phyloP scores from a whole-genome alignment of 1,140 invertebrate species.

The Neotoxoptera formosana region DNA sequence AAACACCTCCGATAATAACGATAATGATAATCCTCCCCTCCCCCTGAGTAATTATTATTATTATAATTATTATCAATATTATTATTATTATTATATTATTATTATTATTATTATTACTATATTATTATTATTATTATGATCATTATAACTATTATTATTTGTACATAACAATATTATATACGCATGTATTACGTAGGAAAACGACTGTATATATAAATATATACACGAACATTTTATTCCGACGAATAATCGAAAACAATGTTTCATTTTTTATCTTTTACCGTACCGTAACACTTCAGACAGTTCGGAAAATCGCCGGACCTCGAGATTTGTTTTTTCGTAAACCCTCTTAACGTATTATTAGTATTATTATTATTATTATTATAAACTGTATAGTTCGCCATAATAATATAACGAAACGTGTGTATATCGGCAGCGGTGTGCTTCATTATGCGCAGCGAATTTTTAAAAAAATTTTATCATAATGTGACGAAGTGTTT shows the following conservation, averaged over 20 bases:
- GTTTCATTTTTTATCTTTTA: not conserved
- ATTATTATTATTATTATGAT: constrained; percentile 20
- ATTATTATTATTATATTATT: constrained; percentile 22
- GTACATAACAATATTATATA: not conserved
- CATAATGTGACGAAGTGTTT: not conserved
- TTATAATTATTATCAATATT: constrained; percentile 4
- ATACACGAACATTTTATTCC: not conserved
- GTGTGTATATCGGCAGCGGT: not conserved
- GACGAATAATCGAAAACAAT: not conserved
- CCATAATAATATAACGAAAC: not conserved
- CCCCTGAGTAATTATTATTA: not conserved
- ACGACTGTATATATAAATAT: not conserved
- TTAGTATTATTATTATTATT: not conserved
- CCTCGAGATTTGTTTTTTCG: not conserved
- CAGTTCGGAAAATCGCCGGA: not conserved
- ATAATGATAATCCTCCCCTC: constrained; percentile 20
- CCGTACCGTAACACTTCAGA: not conserved
- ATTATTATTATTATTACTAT: constrained; percentile 13
- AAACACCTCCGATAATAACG: not conserved
- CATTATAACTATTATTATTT: constrained; percentile 28
- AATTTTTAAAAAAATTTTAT: not conserved
- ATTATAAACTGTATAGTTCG: not conserved
- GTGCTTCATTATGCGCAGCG: not conserved
- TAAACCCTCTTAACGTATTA: not conserved
- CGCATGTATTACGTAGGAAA: constrained; percentile 15